Percentiles rank a stretch among this genome's conserved stretches.
phyloP scores from a whole-genome alignment of 2,797 vertebrate genomes.

The Sciaenops ocellatus region DNA sequence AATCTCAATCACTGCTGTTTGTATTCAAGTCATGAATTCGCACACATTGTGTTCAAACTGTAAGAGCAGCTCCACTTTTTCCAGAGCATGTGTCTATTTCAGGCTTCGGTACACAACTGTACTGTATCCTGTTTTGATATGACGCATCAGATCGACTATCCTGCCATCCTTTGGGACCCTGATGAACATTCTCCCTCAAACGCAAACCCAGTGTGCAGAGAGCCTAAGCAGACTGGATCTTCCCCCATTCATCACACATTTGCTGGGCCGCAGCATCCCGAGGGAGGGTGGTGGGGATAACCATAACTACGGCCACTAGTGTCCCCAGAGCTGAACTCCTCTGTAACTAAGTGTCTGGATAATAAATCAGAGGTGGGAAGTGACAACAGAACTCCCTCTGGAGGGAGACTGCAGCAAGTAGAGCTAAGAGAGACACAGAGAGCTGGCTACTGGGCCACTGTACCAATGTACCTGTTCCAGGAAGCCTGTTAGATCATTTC shows the following conservation, averaged over 20 bases:
- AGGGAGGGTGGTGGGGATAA: slow-evolving; percentile 42
- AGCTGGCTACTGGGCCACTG: slow-evolving; percentile 33
- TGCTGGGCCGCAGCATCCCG: slow-evolving; percentile 27
- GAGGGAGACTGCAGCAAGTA: slow-evolving; percentile 47
- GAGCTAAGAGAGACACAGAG: slow-evolving; percentile 10
- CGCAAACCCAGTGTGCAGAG: slow-evolving; percentile 21
- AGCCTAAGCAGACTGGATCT: slow-evolving; percentile 21
- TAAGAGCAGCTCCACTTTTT: background rate
- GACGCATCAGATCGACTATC: slow-evolving; percentile 37
- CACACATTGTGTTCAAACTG: background rate
- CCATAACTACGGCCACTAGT: slow-evolving; percentile 24
- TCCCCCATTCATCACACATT: slow-evolving; percentile 64
- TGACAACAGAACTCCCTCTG: slow-evolving; percentile 57
- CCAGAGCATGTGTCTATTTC: slow-evolving; percentile 18
- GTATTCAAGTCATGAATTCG: slow-evolving; percentile 10
- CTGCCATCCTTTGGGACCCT: slow-evolving; percentile 30
- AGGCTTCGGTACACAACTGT: slow-evolving; percentile 1
- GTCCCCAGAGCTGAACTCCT: slow-evolving; percentile 55
- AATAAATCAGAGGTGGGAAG: slow-evolving; percentile 75
- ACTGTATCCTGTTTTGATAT: slow-evolving; percentile 33
- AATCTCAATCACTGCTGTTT: slow-evolving; percentile 8
- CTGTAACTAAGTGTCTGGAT: slow-evolving; percentile 59
- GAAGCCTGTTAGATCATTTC: slow-evolving; percentile 37
- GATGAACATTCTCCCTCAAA: slow-evolving; percentile 30
- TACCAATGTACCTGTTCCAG: slow-evolving; percentile 36